phyloP scores from a whole-genome alignment of 2,888 invertebrate species.

The Erebia palarica region DNA sequence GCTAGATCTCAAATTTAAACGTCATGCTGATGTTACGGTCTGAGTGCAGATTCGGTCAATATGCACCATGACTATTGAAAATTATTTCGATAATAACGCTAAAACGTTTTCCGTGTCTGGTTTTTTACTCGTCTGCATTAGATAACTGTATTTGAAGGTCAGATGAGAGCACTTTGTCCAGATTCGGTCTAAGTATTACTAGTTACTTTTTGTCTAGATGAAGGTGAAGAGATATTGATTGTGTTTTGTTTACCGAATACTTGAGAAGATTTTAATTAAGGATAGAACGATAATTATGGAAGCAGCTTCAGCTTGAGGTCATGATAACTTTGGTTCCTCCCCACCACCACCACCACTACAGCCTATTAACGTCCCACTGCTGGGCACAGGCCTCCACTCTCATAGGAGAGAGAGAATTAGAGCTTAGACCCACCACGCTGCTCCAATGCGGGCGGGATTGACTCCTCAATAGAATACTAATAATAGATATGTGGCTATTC shows the following conservation, averaged over 20 bases:
- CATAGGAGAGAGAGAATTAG: too few species aligned
- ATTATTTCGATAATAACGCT: conserved; percentile 43
- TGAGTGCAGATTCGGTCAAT: conserved; percentile 35
- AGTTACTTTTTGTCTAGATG: conserved; percentile 4
- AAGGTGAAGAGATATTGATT: conserved; percentile 6
- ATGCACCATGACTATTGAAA: conserved; percentile 45
- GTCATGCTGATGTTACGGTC: neutral
- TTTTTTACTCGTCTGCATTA: conserved; percentile 56
- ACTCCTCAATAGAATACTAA: too few species aligned
- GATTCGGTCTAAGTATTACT: conserved; percentile 32
- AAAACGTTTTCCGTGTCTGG: conserved; percentile 53
- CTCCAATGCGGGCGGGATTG: too few species aligned
- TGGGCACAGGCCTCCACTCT: too few species aligned
- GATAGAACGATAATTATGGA: too few species aligned
- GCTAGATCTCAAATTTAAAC: conserved; percentile 8
- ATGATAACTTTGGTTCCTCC: too few species aligned
- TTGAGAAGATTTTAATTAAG: too few species aligned
- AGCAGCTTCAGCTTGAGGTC: too few species aligned
- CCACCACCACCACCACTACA: too few species aligned
- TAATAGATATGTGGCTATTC: too few species aligned
- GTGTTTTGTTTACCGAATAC: neutral
- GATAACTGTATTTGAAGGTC: conserved; percentile 44
- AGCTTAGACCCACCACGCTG: too few species aligned
- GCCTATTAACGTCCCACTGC: too few species aligned
- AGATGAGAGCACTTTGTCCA: conserved; percentile 33